Evolutionary conservation across 2,797 vertebrate genomes (phyloP).

Genomic region (Carcharodon carcharias): DNA sequence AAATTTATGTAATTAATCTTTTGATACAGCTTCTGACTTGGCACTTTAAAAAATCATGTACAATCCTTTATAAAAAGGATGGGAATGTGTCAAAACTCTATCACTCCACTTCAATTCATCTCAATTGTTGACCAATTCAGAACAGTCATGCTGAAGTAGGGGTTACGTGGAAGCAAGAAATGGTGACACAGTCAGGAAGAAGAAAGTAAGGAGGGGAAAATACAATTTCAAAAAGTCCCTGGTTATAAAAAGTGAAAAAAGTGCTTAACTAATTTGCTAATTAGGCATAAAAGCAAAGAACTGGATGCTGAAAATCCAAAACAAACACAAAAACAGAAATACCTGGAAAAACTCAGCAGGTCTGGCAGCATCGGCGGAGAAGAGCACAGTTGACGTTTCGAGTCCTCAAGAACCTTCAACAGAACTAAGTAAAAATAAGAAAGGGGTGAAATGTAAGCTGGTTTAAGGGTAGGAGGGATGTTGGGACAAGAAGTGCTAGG

Average conservation of each 20-base stretch:
- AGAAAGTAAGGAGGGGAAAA: neutral
- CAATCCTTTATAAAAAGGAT: neutral
- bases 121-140: neutral
- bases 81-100: neutral
- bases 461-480: too few relatives aligned
- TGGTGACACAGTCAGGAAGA: neutral
- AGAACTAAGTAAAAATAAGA: too few relatives aligned
- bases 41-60: neutral
- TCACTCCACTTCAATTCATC: neutral
- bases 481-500: too few relatives aligned
- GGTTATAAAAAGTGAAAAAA: neutral
- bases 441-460: too few relatives aligned
- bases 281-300: too few relatives aligned
- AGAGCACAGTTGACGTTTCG: too few relatives aligned
- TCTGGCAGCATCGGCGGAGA: too few relatives aligned
- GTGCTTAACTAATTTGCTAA: neutral
- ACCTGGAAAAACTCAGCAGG: too few relatives aligned
- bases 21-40: neutral
- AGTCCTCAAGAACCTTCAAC: too few relatives aligned
- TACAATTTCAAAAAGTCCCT: neutral
- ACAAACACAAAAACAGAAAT: too few relatives aligned
- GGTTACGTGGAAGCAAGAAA: neutral
- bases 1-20: neutral
- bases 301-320: too few relatives aligned
- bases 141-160: neutral